Evolutionary conservation across 2,113 vertebrate species (phyloP), one percentile per base, ranked within the genome.

Genomic region (Lasiurus cinereus): DNA sequence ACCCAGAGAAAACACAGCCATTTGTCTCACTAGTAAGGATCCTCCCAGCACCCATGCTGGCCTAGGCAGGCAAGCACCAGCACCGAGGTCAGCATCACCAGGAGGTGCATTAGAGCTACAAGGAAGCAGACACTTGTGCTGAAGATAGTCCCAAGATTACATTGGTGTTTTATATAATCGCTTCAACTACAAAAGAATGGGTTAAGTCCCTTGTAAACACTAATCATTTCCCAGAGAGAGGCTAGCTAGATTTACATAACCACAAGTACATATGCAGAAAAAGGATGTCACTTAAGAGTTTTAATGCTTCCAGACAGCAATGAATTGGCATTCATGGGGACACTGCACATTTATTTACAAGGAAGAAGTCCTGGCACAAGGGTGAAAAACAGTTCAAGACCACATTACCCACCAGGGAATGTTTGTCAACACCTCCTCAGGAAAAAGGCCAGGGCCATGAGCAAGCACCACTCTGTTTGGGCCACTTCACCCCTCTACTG

Each of bases 251-350:
- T 59, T 96, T 82, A 92, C 77, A 77, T 27, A 52, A 66, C 84
- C 83, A n/a, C 19, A 88, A 36, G 46, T 59, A 96, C 96, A 98
- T 18, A 43, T 5, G 94, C 1, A 36, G 31, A 33, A 19, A 79
- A 83, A 80, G 22, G 90, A 48, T 76, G 50, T 89, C 94, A 72
- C 0, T 29, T 92, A 91, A 93, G 39, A 7, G 93, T 91, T 33
- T 70, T 74, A 79, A 83, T 77, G 50, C 54, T 83, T 96, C 83
- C 91, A 82, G 83, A 96, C 43, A 94, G 88, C 72, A 92, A 11
- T 2, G 9, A 92, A 73, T 77, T 76, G 36, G n/a, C 73, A 10
- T 67, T 73, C 90, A 94, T 77, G 83, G 96, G n/a, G 76, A 73
- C n/a, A 74, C 67, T 67, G 84, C 5, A 73, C 5, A 46, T 39